A percentile compares a stretch with the other conserved stretches of the same genome.
phyloP scores from a whole-genome alignment of 35 echinoderm and acorn worm genomes.

The Apostichopus japonicus region DNA sequence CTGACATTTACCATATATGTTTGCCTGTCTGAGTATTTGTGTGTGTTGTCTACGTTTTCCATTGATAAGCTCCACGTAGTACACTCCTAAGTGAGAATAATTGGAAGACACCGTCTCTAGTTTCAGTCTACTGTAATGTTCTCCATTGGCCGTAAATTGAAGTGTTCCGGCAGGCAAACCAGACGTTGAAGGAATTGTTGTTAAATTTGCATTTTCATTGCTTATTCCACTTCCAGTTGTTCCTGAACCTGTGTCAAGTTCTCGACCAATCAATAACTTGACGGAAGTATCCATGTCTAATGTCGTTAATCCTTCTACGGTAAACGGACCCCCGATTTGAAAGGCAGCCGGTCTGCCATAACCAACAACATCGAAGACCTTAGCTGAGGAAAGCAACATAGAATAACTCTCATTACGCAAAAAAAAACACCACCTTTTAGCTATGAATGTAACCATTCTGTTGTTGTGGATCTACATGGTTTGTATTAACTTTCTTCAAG shows the following conservation, averaged over 20 bases:
- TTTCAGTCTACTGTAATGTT: background rate
- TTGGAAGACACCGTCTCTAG: background rate
- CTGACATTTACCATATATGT: too few species aligned
- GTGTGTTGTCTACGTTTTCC: background rate
- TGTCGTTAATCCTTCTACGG: background rate
- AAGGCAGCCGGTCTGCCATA: background rate
- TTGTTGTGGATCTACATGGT: too few species aligned
- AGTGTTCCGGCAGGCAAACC: background rate
- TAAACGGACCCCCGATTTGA: background rate
- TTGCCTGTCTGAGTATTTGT: background rate
- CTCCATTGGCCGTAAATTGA: background rate
- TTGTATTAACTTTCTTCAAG: too few species aligned
- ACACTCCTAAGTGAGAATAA: background rate
- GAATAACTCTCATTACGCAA: too few species aligned
- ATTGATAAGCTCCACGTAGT: background rate
- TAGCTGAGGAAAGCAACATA: too few species aligned
- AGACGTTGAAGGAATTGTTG: background rate
- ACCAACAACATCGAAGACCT: too few species aligned
- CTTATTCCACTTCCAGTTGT: background rate
- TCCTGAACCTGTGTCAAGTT: conserved; percentile 3
- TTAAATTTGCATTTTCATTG: background rate
- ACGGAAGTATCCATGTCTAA: background rate
- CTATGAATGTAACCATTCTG: too few species aligned
- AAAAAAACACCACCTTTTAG: too few species aligned
- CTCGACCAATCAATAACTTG: background rate